Evolutionary conservation across 2,113 vertebrate genomes (phyloP).

Genomic region (Coracopsis vasa): DNA sequence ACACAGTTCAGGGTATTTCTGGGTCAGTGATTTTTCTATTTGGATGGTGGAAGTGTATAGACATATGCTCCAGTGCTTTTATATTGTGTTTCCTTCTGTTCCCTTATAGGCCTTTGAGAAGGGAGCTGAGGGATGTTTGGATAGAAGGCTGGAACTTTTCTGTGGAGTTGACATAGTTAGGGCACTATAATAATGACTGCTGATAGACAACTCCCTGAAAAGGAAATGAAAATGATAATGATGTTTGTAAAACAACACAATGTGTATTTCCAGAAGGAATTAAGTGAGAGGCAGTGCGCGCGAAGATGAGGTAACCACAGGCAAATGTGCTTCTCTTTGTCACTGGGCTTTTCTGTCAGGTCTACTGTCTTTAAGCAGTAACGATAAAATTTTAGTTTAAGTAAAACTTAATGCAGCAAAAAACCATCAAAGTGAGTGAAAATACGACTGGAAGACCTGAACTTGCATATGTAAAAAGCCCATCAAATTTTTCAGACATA

Average conservation of each 20-base stretch:
- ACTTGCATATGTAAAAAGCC: not conserved
- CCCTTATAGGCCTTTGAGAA: not conserved
- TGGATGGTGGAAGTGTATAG: not conserved
- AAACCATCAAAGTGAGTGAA: not conserved
- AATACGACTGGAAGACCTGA: not conserved
- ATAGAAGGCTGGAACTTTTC: not conserved
- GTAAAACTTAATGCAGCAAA: not conserved
- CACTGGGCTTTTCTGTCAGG: not conserved
- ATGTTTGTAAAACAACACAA: not conserved
- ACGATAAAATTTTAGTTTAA: not conserved
- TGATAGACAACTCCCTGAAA: slow-evolving; percentile 18
- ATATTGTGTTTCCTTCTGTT: slow-evolving; percentile 34
- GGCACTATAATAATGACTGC: not conserved
- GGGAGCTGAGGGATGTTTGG: slow-evolving; percentile 1
- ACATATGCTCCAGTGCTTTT: slow-evolving; percentile 28
- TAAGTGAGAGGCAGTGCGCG: not conserved
- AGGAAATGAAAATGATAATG: not conserved
- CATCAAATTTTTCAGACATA: not conserved
- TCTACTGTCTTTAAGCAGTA: not conserved
- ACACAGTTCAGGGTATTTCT: slow-evolving; percentile 3
- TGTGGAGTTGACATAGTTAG: not conserved
- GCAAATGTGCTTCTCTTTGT: not conserved
- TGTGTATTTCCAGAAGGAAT: not conserved
- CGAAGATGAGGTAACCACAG: not conserved
- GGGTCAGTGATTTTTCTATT: slow-evolving; percentile 38